phyloP scores from a whole-genome alignment of 1,140 invertebrate species.

The Holcopasites calliopsidis region DNA sequence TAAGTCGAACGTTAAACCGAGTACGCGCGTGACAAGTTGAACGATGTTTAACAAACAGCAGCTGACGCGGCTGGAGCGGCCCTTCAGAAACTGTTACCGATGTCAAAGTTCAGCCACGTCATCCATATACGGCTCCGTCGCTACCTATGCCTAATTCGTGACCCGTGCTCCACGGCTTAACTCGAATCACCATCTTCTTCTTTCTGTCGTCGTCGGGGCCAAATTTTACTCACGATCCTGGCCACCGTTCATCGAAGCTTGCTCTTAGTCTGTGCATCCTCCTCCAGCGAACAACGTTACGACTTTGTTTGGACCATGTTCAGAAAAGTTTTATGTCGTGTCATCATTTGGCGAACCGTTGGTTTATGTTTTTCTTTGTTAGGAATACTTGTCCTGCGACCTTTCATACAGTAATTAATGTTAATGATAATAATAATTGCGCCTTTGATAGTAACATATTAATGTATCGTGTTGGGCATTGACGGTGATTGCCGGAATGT shows the following conservation, averaged over 20 bases:
- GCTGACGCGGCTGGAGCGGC: slow-evolving; percentile 60
- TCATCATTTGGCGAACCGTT: no score
- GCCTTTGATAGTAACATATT: no score
- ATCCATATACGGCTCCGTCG: slow-evolving; percentile 36
- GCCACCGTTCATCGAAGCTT: no score
- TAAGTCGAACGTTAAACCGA: no score
- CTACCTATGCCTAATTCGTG: slow-evolving; percentile 17
- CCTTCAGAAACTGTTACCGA: slow-evolving; percentile 56
- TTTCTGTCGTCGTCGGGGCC: not conserved
- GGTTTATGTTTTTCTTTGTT: no score
- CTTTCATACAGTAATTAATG: no score
- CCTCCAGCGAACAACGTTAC: slow-evolving; percentile 16
- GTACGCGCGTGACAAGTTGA: slow-evolving; percentile 59
- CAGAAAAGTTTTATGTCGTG: no score
- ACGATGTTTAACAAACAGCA: slow-evolving; percentile 70
- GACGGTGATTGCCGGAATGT: no score
- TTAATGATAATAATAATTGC: no score
- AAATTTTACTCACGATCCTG: not conserved
- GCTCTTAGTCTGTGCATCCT: no score
- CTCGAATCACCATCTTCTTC: not conserved
- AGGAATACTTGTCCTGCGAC: no score
- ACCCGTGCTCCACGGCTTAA: slow-evolving; percentile 1
- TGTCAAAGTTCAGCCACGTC: slow-evolving; percentile 60
- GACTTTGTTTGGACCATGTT: not conserved
- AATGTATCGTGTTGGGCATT: no score